phyloP scores from a whole-genome alignment of 2,113 vertebrate species.

The Sander vitreus region DNA sequence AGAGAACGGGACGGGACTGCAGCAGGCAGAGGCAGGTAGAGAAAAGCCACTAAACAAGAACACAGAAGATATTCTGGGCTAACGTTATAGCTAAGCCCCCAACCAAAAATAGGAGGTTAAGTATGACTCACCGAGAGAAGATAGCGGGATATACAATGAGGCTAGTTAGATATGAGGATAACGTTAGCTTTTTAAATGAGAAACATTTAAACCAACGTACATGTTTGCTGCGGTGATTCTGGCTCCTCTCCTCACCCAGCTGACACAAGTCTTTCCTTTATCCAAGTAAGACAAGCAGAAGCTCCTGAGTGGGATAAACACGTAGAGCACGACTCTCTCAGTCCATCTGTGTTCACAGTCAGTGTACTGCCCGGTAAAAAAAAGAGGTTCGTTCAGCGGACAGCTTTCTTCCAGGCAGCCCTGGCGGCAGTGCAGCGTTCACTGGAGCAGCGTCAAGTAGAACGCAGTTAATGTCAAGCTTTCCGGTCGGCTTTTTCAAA shows the following conservation, averaged over 20 bases:
- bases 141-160: background rate
- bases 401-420: slow-evolving; percentile 13
- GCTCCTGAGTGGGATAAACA: background rate
- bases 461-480: fast-evolving
- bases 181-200: too few relatives aligned
- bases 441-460: background rate
- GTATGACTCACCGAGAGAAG: background rate
- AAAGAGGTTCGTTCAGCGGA: background rate
- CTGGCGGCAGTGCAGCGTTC: background rate
- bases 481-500: slow-evolving; percentile 26
- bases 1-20: background rate
- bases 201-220: slow-evolving; percentile 27
- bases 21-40: background rate
- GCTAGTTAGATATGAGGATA: background rate
- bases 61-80: background rate
- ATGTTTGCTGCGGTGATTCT: slow-evolving; percentile 31
- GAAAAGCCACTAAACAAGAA: background rate
- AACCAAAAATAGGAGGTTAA: background rate
- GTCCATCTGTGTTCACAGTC: background rate
- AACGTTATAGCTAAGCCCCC: background rate
- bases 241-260: slow-evolving; percentile 34
- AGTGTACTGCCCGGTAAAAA: background rate
- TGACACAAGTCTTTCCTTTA: slow-evolving; percentile 17
- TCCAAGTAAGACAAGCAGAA: background rate
- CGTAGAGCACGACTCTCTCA: background rate